phyloP scores from a whole-genome alignment of 2,888 invertebrate species.

The Oscheius sp. region DNA sequence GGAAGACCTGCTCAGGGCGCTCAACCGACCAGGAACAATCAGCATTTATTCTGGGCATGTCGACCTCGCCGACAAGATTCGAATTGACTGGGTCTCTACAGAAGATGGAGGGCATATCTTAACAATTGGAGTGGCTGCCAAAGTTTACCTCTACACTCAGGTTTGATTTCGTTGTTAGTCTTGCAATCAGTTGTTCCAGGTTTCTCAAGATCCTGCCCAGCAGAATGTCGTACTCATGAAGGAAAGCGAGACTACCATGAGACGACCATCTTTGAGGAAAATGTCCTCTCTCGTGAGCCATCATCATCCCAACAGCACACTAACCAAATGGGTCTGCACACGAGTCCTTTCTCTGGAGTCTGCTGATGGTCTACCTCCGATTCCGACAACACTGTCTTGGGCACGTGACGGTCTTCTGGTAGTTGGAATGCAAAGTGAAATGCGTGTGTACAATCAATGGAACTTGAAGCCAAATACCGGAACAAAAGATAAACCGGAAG shows the following conservation, averaged over 20 bases:
- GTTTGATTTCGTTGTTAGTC: constrained; percentile 75
- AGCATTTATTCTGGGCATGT: constrained; percentile 28
- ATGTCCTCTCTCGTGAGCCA: constrained; percentile 59
- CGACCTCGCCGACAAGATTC: constrained; percentile 52
- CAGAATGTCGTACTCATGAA: constrained; percentile 91
- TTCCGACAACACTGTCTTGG: constrained; percentile 98
- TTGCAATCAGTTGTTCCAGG: constrained; percentile 25
- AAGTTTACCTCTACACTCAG: constrained; percentile 89
- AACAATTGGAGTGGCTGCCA: constrained; percentile 80
- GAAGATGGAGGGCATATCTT: constrained; percentile 98
- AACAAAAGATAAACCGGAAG: constrained; percentile 24
- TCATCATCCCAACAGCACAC: constrained; percentile 46
- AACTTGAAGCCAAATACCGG: constrained; percentile 52
- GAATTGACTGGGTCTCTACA: constrained; percentile 93
- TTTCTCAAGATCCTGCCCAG: constrained; percentile 90
- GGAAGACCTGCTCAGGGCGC: constrained; percentile 32
- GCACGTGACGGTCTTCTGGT: constrained; percentile 96
- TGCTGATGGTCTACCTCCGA: constrained; percentile 92
- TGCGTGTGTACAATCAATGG: constrained; percentile 95
- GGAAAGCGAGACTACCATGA: constrained; percentile 64
- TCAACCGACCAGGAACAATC: constrained; percentile 22
- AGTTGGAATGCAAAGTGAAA: constrained; percentile 99
- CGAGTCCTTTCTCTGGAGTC: constrained; percentile 64
- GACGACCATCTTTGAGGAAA: constrained; percentile 63
- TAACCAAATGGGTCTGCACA: constrained; percentile 70